Percentiles rank a stretch among this genome's conserved stretches.
Evolutionary conservation across 2,113 vertebrate genomes (phyloP).

Genomic region (Gorilla gorilla): DNA sequence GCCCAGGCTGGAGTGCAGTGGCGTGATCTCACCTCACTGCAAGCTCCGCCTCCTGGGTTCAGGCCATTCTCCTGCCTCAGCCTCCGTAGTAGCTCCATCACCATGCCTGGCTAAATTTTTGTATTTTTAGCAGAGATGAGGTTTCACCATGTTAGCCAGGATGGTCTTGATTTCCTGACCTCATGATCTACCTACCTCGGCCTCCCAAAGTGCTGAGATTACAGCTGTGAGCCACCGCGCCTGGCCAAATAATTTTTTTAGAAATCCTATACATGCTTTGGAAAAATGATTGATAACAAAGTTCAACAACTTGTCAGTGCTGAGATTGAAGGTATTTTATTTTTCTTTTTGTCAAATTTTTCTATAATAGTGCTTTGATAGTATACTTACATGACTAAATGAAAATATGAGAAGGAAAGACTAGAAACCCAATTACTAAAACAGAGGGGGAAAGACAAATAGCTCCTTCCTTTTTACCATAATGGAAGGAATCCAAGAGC

Average conservation of each 20-base stretch:
- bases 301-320: not conserved
- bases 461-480: not conserved
- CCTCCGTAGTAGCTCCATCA: rapidly evolving
- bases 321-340: not conserved
- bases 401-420: not conserved
- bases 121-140: too few species aligned
- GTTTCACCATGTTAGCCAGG: too few species aligned
- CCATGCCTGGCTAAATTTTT: too few species aligned
- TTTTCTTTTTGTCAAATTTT: conserved; percentile 2
- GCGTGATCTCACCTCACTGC: too few species aligned
- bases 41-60: too few species aligned
- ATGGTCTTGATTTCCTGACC: too few species aligned
- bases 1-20: too few species aligned
- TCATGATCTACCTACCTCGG: too few species aligned
- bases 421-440: not conserved
- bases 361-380: not conserved
- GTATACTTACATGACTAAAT: not conserved
- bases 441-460: not conserved
- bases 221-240: too few species aligned
- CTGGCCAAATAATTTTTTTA: not conserved
- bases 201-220: too few species aligned
- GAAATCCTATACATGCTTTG: not conserved
- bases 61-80: too few species aligned
- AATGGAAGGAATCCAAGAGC: not conserved
- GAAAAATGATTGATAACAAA: not conserved